Evolutionary conservation across 2,888 invertebrate species (phyloP).

Genomic region (Volucella inflata): DNA sequence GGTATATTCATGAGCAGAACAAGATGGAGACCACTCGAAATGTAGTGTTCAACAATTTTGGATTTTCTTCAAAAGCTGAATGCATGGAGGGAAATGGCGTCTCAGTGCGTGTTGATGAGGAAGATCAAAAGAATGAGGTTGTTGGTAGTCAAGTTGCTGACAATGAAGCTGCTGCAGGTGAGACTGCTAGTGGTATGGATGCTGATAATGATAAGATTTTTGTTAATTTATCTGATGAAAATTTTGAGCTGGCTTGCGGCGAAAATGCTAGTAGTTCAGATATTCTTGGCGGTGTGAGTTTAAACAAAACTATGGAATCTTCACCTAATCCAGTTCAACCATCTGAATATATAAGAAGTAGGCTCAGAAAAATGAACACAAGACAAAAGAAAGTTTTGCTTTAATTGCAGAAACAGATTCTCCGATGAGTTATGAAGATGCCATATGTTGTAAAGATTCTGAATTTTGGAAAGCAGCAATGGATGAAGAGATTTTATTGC

Average conservation of each 20-base stretch:
- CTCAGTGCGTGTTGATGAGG: background rate
- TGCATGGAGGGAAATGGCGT: background rate
- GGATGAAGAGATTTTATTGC: background rate
- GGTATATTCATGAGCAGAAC: background rate
- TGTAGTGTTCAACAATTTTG: constrained; percentile 2
- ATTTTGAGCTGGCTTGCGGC: background rate
- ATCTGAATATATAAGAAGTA: constrained; percentile 5
- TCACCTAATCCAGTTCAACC: background rate
- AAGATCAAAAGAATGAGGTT: background rate
- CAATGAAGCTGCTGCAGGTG: background rate
- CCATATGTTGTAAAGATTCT: constrained; percentile 31
- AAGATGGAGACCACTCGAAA: constrained; percentile 1
- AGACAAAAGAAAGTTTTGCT: constrained; percentile 4
- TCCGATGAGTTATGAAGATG: constrained; percentile 23
- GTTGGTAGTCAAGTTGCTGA: background rate
- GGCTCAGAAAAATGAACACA: background rate
- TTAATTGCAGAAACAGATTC: constrained; percentile 6
- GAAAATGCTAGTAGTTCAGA: background rate
- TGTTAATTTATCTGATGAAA: background rate
- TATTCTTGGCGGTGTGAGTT: background rate
- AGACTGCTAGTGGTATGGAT: too few species aligned
- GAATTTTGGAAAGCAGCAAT: too few species aligned
- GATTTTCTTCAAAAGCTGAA: background rate
- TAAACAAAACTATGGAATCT: background rate
- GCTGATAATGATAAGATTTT: too few species aligned